Base-by-base conservation (phyloP, 2,797 vertebrate species). In the Coregonus ussuriensis region DNA sequence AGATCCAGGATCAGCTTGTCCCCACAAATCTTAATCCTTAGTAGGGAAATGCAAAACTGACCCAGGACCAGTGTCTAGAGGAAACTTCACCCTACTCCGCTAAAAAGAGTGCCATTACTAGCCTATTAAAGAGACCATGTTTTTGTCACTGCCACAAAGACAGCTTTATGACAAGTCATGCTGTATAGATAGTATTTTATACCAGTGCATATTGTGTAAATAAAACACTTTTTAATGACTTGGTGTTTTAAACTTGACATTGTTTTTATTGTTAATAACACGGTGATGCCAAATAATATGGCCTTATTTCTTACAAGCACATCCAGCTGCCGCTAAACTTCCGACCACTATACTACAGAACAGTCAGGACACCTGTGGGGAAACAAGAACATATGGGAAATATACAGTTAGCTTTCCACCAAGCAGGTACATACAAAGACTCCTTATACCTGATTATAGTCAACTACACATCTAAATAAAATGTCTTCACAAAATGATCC, bases 121-220 rank as follows among this genome's bases (percentile, higher is more conserved):
- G 76, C 54, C 35, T 33, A 72, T 62, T 62, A 63, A 77, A 71
- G 37, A 15, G 51, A 83, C 56, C 0, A 0, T 79, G 83, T 82
- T 82, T 83, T 73, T 16, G 91, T 92, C 88, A 94, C 91, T 95
- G 94, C 94, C 93, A 91, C 88, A 81, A 88, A 82, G 88, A 76
- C 72, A 87, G 76, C 76, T 78, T 83, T 85, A 21, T 25, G 35
- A 33, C 52, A 29, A 41, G 0, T 86, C 89, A 88, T 79, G 93
- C 90, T 97, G 95, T 97, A 96, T 93, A 92, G 92, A 95, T 95
- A 96, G 91, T 94, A 92, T 92, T 93, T 94, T 96, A 96, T 97
- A 95, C 93, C 92, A 88, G 91, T 95, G 92, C 92, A 95, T 93
- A 95, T 89, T 93, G 84, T 92, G 93, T 97, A 99, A 97, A 99